Evolutionary conservation across 1,140 invertebrate species (phyloP), one percentile per base, ranked within the genome.

Genomic region (Temnothorax curvispinosus): DNA sequence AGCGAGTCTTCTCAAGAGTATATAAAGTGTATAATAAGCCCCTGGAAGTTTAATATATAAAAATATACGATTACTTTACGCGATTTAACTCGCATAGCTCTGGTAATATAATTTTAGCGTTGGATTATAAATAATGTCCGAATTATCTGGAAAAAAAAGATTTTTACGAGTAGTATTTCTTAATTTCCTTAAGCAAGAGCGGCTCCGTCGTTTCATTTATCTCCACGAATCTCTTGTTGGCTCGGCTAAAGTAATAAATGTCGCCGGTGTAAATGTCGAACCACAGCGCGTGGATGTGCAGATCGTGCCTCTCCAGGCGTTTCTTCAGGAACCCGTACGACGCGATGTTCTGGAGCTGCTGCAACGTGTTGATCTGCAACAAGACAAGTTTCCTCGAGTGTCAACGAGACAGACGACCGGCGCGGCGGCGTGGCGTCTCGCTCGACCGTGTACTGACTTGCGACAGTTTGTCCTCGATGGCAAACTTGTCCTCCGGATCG

Each of bases 201-300:
- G 97, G 96, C 87, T 98, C 97, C 64, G 97, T 98, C 5, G 96
- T 93, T 95, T 99, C 98, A 93, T 98, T 98, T 50, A 99, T 97
- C 91, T 98, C 96, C 11, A 99, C 96, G 95, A 99, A 99, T 88
- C 95, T 94, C 94, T 99, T 99, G 41, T 97, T 96, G 56, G 97
- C 96, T 87, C 98, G 96, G 93, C 98, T 99, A 92, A 99, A 99
- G 93, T 98, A 99, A 94, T 98, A 99, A 92, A 99, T 98, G 95
- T 99, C 98, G 3, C 99, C 99, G 0, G 98, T 99, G 92, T 99
- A 99, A 93, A 99, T 99, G 94, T 99, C 99, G 94, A 99, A 99
- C 99, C 99, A 99, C 4, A 99, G 95, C 0, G 99, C 98, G 93
- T 99, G 98, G 87, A 99, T 97, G 92, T 99, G 98, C 7, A 99